phyloP scores from a whole-genome alignment of 2,888 invertebrate species.

The Stramonita haemastoma region DNA sequence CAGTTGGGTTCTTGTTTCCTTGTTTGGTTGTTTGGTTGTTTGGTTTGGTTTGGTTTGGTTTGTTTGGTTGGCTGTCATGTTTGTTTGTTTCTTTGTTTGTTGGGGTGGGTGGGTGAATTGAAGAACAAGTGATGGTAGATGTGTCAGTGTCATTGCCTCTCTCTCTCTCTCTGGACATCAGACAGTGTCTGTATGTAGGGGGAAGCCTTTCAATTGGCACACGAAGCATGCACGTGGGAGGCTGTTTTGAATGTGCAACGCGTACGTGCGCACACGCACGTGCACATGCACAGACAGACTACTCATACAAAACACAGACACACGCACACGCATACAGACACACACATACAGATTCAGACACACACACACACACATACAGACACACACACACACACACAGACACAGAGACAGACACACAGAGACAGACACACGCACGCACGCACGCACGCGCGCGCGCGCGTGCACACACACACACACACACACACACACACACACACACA shows the following conservation, averaged over 20 bases:
- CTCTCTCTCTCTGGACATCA: too few relatives aligned
- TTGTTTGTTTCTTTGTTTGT: too few relatives aligned
- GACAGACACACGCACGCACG: neutral
- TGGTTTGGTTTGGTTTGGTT: too few relatives aligned
- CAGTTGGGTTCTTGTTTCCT: too few relatives aligned
- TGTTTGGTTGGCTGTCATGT: too few relatives aligned
- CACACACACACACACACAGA: neutral
- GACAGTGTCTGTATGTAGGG: too few relatives aligned
- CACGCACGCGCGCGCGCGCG: neutral
- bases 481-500: conserved; percentile 1
- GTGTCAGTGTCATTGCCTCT: too few relatives aligned
- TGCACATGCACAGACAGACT: neutral
- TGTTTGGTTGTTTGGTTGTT: too few relatives aligned
- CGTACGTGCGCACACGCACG: neutral
- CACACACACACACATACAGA: neutral
- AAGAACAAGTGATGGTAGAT: too few relatives aligned
- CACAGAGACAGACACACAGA: neutral
- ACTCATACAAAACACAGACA: neutral
- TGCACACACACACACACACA: neutral
- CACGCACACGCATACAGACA: neutral
- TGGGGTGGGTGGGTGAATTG: too few relatives aligned
- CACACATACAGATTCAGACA: neutral
- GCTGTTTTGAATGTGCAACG: neutral
- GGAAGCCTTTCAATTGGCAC: too few relatives aligned
- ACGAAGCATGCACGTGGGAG: too few relatives aligned